A percentile compares a stretch with the other conserved stretches of the same genome.
phyloP scores from a whole-genome alignment of 2,888 invertebrate species.

The Xanthorhoe spadicearia region DNA sequence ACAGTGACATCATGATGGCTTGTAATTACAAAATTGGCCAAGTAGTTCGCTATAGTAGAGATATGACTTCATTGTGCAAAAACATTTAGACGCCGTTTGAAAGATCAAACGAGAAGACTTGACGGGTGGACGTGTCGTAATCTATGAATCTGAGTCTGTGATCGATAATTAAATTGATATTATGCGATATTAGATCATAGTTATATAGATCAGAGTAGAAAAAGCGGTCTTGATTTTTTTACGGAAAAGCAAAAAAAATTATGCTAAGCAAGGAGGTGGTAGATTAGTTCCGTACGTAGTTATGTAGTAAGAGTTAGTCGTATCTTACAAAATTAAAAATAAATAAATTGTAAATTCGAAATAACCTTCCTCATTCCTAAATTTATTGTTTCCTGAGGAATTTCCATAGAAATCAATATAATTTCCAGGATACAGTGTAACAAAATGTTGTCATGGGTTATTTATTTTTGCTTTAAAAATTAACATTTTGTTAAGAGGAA shows the following conservation, averaged over 20 bases:
- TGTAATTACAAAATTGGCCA: background rate
- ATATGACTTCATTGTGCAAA: slow-evolving; percentile 69
- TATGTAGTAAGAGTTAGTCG: too few species aligned
- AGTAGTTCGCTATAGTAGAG: slow-evolving; percentile 29
- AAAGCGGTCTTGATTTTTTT: slow-evolving; percentile 36
- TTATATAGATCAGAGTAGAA: slow-evolving; percentile 35
- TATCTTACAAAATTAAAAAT: too few species aligned
- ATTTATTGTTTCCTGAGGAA: too few species aligned
- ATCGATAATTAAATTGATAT: slow-evolving; percentile 47
- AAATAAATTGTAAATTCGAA: too few species aligned
- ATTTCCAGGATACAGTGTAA: too few species aligned
- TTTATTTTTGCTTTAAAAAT: too few species aligned
- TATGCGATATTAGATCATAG: slow-evolving; percentile 44
- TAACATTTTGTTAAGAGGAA: too few species aligned
- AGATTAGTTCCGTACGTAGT: background rate
- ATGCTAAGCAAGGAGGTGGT: background rate
- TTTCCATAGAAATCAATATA: too few species aligned
- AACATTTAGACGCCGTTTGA: slow-evolving; percentile 52
- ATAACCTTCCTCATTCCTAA: too few species aligned
- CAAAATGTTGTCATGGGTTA: too few species aligned
- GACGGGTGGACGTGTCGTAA: slow-evolving; percentile 47
- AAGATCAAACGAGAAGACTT: slow-evolving; percentile 40
- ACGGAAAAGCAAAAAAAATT: slow-evolving; percentile 8
- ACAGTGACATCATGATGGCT: slow-evolving; percentile 5
- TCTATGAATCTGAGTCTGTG: slow-evolving; percentile 53